Conservation (phyloP, 2,797 vertebrate genomes). For the Buceros bicornis region DNA sequence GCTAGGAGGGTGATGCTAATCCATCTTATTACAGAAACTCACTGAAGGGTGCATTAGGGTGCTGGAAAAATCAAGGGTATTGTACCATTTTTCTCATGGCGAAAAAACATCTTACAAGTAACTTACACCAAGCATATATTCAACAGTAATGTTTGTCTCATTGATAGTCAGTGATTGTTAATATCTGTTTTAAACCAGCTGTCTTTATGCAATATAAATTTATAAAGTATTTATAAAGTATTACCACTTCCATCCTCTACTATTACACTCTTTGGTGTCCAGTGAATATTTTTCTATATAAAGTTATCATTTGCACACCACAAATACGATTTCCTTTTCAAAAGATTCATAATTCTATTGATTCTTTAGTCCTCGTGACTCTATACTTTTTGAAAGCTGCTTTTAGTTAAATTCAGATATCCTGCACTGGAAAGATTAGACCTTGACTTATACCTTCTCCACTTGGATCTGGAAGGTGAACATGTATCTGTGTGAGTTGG, state of each 20-base stretch:
- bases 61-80: neutral
- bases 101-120: neutral
- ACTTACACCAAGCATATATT: neutral
- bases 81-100: neutral
- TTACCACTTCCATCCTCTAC: neutral
- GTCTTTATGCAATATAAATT: neutral
- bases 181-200: neutral
- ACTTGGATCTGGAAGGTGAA: neutral
- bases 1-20: neutral
- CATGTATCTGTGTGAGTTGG: neutral
- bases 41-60: neutral
- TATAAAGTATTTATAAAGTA: neutral
- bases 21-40: neutral
- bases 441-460: conserved; percentile 20
- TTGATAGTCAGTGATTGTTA: neutral
- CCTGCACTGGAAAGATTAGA: conserved; percentile 26
- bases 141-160: neutral
- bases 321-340: conserved; percentile 36
- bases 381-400: conserved; percentile 21
- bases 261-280: neutral
- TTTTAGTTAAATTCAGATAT: conserved; percentile 63
- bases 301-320: conserved; percentile 26
- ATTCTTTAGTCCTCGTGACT: conserved; percentile 17
- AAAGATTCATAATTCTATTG: conserved; percentile 27
- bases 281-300: conserved; percentile 3